Base-by-base conservation (phyloP, 2,113 vertebrate genomes). In the Melanotaenia duboulayi region DNA sequence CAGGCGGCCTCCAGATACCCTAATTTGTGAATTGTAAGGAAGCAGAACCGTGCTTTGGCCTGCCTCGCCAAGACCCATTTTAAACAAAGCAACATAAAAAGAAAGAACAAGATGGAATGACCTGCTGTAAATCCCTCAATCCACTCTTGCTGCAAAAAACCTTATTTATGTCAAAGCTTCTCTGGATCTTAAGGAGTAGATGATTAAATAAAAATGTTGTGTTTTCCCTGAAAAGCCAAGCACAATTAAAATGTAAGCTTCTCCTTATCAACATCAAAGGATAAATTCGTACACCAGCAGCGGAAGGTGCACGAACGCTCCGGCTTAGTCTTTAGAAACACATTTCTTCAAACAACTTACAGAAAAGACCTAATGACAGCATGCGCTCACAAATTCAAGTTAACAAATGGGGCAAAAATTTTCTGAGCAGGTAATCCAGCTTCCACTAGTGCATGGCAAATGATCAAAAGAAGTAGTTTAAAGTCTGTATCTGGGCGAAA, bases 201-300 rank as follows among this genome's bases (percentile, higher is more conserved):
- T n/a, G 61, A 76, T 80, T 90, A 75, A 82, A 83, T n/a, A 71
- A 69, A 80, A 65, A 37, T 59, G 23, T 37, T 39, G 48, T 14
- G 54, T 62, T 65, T 23, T 54, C 20, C 28, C 32, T 55, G 39
- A 67, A 76, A 76, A 84, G 67, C 72, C 46, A 14, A 71, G 67
- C 16, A 78, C 42, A 77, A 77, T 46, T 48, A 63, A 76, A 52
- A 67, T 66, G 70, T 57, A 54, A 72, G 70, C 42, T 63, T 71
- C 59, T 49, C 37, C 70, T 65, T 56, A 52, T 37, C 40, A 24
- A 80, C 74, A 80, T 90, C 81, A 88, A 86, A 89, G 51, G 42
- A 52, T 64, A 78, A 88, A 87, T 40, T 32, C 37, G 55, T 68
- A 67, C 79, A 84, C 77, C 76, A 86, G 84, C 66, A 78, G 78